A percentile compares a stretch with the other conserved stretches of the same genome.
Conservation (phyloP, 2,113 vertebrate genomes). For the Xiphophorus maculatus region DNA sequence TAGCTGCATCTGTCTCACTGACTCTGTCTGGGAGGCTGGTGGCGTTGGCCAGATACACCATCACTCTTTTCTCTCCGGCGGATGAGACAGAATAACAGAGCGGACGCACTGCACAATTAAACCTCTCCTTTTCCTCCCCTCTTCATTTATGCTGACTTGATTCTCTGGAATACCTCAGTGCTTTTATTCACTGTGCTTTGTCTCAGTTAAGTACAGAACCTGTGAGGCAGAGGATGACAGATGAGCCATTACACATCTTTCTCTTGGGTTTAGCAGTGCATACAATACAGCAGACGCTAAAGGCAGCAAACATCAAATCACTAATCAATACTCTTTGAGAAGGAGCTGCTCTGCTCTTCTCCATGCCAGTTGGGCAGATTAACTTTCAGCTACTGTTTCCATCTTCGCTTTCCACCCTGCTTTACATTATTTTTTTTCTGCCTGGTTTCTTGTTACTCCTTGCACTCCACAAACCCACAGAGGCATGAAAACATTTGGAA, state of each 20-base stretch:
- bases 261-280: constrained; percentile 34
- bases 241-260: constrained; percentile 26
- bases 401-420: constrained; percentile 18
- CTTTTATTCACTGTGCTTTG: constrained; percentile 14
- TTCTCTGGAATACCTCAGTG: constrained; percentile 30
- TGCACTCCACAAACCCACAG: not conserved
- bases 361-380: constrained; percentile 48
- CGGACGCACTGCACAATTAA: constrained; percentile 7
- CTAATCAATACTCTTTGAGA: constrained; percentile 71
- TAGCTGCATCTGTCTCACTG: constrained; percentile 47
- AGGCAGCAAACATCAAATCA: constrained; percentile 54
- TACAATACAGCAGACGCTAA: constrained; percentile 33
- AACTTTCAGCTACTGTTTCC: constrained; percentile 62
- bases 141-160: constrained; percentile 37
- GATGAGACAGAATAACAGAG: constrained; percentile 36
- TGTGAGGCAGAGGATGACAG: constrained; percentile 30
- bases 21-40: constrained; percentile 38
- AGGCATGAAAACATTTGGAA: not conserved
- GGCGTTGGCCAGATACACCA: constrained; percentile 46
- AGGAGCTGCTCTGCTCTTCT: constrained; percentile 49
- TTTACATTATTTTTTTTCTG: constrained; percentile 16
- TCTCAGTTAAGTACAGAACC: constrained; percentile 12
- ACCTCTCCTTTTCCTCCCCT: constrained; percentile 4
- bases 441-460: constrained; percentile 1
- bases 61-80: constrained; percentile 25